A percentile compares a stretch with the other conserved stretches of the same genome.
phyloP scores from a whole-genome alignment of 37 sponge, comb jelly and placozoan genomes.

The Diacarnus erythraeanus region DNA sequence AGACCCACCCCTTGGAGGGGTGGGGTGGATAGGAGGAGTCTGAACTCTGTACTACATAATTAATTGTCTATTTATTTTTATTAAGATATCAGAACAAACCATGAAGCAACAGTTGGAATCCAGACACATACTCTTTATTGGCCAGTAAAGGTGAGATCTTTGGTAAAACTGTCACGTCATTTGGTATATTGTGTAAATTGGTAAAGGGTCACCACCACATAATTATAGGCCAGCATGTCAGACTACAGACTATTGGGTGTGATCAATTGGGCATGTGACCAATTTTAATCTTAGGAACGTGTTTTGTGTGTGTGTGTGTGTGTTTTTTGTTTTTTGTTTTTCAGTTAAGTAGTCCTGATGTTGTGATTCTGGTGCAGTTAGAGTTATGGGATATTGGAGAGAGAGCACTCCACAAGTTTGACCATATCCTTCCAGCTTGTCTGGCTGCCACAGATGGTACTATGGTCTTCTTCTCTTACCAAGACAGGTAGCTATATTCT shows the following conservation, averaged over 20 bases:
- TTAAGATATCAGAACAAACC: conserved; percentile 36
- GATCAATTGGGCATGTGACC: not conserved
- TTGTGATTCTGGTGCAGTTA: conserved; percentile 37
- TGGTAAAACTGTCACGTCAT: not conserved
- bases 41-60: too few relatives aligned
- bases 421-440: conserved; percentile 56
- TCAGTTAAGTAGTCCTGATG: conserved; percentile 15
- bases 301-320: too few relatives aligned
- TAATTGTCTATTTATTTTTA: not conserved
- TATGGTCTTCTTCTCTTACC: conserved; percentile 59
- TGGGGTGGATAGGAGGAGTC: too few relatives aligned
- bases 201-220: too few relatives aligned
- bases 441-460: conserved; percentile 28
- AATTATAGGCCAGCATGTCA: too few relatives aligned
- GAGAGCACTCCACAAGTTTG: conserved; percentile 41
- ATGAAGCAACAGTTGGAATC: conserved; percentile 66
- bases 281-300: too few relatives aligned
- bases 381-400: conserved; percentile 76
- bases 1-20: too few relatives aligned
- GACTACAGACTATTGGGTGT: not conserved
- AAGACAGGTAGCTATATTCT: conserved; percentile 27
- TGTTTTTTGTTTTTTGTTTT: too few relatives aligned
- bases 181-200: not conserved
- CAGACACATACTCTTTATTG: conserved; percentile 61
- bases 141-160: conserved; percentile 60